Conservation (phyloP, 2,113 vertebrate species). For the Cyprichromis sp. region DNA sequence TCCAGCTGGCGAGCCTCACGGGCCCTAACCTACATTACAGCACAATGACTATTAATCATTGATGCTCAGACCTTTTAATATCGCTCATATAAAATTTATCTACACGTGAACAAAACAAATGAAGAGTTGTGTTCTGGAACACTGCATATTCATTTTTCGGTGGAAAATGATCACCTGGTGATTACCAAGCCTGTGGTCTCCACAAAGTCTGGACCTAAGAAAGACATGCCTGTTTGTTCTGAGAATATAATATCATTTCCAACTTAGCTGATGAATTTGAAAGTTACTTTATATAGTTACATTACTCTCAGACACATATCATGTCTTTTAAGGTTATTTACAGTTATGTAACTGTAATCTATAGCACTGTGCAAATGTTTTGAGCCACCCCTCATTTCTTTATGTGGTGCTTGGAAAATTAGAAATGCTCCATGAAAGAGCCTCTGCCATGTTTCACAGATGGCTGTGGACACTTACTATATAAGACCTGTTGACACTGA, state of each 20-base stretch:
- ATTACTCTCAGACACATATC: background rate
- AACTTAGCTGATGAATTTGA: background rate
- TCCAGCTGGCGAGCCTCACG: slow-evolving; percentile 32
- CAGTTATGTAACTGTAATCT: background rate
- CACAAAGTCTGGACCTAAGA: background rate
- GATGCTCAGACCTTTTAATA: slow-evolving; percentile 68
- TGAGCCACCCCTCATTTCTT: background rate
- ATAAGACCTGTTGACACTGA: background rate
- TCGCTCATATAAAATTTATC: slow-evolving; percentile 52
- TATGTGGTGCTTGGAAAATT: background rate
- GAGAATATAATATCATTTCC: background rate
- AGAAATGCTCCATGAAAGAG: background rate
- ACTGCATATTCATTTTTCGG: background rate
- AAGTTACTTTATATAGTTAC: background rate
- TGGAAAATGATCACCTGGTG: background rate
- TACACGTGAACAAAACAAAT: slow-evolving; percentile 45
- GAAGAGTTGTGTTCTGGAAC: background rate
- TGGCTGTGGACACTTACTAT: background rate
- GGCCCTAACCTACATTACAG: slow-evolving; percentile 70
- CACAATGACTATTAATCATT: slow-evolving; percentile 71
- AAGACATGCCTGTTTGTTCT: background rate
- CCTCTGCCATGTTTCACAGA: background rate
- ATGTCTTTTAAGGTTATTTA: background rate
- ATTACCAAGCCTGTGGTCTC: background rate
- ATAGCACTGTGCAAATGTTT: background rate